phyloP scores from a whole-genome alignment of 2,797 vertebrate species.

The Danio jaintianensis region DNA sequence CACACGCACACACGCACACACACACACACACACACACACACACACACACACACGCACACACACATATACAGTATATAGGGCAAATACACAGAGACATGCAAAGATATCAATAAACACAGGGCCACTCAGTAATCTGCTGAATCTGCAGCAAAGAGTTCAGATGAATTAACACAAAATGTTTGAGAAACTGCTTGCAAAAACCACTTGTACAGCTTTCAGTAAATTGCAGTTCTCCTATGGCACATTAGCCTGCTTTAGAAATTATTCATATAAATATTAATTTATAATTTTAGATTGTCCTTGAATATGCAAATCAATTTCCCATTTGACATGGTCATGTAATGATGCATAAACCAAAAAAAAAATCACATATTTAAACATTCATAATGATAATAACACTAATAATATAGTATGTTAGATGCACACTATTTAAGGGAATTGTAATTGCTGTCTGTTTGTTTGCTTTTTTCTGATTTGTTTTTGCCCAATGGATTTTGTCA shows the following conservation, averaged over 20 bases:
- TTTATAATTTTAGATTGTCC: not conserved
- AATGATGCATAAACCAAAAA: not conserved
- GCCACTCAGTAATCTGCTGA: conserved; percentile 2
- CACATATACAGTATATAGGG: not conserved
- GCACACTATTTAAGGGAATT: not conserved
- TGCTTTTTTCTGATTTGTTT: not conserved
- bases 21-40: too few species aligned
- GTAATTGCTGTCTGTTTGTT: not conserved
- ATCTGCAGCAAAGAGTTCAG: conserved; percentile 31
- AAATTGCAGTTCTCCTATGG: not conserved
- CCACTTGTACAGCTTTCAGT: conserved; percentile 1
- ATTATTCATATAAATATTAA: too few species aligned
- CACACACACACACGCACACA: too few species aligned
- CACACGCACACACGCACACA: too few species aligned
- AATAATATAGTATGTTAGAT: not conserved
- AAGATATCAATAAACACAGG: conserved; percentile 22
- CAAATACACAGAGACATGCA: conserved; percentile 16
- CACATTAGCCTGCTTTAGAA: conserved; percentile 12
- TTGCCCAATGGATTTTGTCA: not conserved
- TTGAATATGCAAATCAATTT: not conserved
- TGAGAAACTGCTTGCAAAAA: conserved; percentile 15
- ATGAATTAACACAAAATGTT: conserved; percentile 61
- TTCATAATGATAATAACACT: too few species aligned
- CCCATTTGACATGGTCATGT: not conserved
- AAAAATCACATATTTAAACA: too few species aligned